Evolutionary conservation across 2,888 invertebrate species (phyloP).

Genomic region (Chromoteleia sp.): DNA sequence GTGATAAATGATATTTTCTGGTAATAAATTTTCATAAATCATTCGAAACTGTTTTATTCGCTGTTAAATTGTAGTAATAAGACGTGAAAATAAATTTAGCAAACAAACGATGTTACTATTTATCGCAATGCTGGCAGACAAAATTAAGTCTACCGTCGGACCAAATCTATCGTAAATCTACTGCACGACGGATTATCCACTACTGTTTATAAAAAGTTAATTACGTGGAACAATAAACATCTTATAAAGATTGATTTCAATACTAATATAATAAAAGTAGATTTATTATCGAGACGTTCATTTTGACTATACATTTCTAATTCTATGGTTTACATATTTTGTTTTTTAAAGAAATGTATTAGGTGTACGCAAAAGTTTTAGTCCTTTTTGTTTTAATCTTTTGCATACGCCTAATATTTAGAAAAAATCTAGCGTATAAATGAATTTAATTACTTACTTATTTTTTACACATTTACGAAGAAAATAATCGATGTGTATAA

Average conservation of each 20-base stretch:
- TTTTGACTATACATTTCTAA: too few species aligned
- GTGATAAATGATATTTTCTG: background rate
- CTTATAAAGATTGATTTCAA: background rate
- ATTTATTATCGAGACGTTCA: too few species aligned
- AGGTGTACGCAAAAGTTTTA: too few species aligned
- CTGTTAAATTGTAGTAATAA: background rate
- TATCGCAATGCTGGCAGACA: constrained; percentile 15
- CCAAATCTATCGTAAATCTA: constrained; percentile 58
- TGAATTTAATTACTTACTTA: too few species aligned
- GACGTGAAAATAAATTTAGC: constrained; percentile 13
- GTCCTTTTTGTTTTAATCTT: too few species aligned
- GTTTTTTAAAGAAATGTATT: too few species aligned
- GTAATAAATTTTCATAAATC: background rate
- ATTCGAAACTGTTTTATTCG: background rate
- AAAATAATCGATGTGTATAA: too few species aligned
- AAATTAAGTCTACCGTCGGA: constrained; percentile 40
- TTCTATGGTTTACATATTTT: too few species aligned
- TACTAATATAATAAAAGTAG: background rate
- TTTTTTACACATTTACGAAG: too few species aligned
- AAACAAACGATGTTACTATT: constrained; percentile 4
- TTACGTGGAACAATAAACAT: background rate
- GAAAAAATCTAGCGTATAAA: too few species aligned
- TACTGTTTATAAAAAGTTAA: background rate
- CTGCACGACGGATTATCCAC: constrained; percentile 17
- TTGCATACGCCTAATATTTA: too few species aligned